Base-by-base conservation (phyloP, 2,888 invertebrate genomes). In the Drosophila bunnanda region DNA sequence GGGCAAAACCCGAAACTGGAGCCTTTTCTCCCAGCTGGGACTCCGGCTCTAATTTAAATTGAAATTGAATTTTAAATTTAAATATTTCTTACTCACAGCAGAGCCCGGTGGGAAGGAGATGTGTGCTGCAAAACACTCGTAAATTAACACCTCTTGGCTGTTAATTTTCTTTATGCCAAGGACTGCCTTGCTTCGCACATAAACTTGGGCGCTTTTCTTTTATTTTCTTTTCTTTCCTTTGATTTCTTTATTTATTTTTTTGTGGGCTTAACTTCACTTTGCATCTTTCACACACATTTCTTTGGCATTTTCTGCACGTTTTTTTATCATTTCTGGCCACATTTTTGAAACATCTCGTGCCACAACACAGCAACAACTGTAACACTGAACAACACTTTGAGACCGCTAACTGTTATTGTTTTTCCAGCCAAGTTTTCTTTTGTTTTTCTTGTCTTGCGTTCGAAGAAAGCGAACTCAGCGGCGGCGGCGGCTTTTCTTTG, bases 331-430 rank as follows among this genome's bases (percentile, higher is more conserved):
- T 57, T 43, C 48, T 50, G 44, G 60, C 52, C 52, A 75, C 71
- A 80, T 80, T 70, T 80, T 77, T 79, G 59, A 79, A 82, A 80
- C 82, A 80, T 69, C 75, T 81, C 71, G 77, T 79, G 80, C 62
- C 55, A 75, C 41, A 60, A 61, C 38, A 64, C 80, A 76, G 61
- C 61, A 25, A 25, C 25, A 59, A 78, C 30, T 62, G 60, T 50
- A 68, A 68, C 78, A 76, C 64, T 55, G 12, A 36, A 38, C 25
- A 53, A 38, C 13, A 50, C 25, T 34, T 50, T 13, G 48, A 43
- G 39, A 48, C 61, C 39, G 53, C 17, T 61, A 59, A 53, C 25
- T 60, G 55, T 70, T 54, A 55, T 70, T 71, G 55, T 78, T 68
- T 68, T 53, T 43, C 44, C 30, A 53, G 54, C 56, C 66, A 57